Evolutionary conservation across 2,113 vertebrate species (phyloP), one percentile per base, ranked within the genome.

Genomic region (Mixornis gularis): DNA sequence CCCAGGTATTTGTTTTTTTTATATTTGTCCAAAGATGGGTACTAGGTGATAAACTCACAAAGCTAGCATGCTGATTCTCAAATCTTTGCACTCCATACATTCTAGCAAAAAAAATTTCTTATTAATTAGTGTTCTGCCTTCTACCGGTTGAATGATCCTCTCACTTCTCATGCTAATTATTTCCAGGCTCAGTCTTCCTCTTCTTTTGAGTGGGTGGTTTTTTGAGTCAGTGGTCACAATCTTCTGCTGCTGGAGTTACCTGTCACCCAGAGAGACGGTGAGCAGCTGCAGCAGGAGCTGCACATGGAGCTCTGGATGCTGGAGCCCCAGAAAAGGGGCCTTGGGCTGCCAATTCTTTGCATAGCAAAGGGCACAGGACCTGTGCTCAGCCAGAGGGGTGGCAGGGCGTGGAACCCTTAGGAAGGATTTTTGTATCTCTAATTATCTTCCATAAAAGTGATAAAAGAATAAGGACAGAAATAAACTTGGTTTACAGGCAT

Each of bases 181-280:
- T 41, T 41, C 12, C 12, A 32, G 43, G 34, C 32, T 51, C 25
- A 63, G 26, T 32, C 21, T 36, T 56, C 43, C 49, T 27, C 26
- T 21, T 56, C 10, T 43, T 19, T 29, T 16, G 32, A 24, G 26
- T 16, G 18, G 4, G 26, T 43, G 36, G 36, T 64, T 58, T 65
- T 18, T 34, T 10, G 34, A 25, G 21, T 13, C 1, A 0, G 9
- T 34, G 29, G 55, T 24, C 2, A 1, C 0, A 1, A 20, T 20
- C 6, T 29, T 8, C 12, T 2, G 0, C 63, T 44, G 32, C 46
- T 6, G 14, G 46, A 24, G 44, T n/a, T 15, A 17, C 30, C 20
- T 3, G 1, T 19, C 15, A 17, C 8, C 27, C 26, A 12, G 56
- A 25, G 19, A 52, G 14, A 2, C 0, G 0, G 7, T 2, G 64